These are phyloP conservation scores for Rhopalosiphum padi DNA, from an alignment of 1,140 invertebrate genomes.

Conservation along the genomic window DNA sequence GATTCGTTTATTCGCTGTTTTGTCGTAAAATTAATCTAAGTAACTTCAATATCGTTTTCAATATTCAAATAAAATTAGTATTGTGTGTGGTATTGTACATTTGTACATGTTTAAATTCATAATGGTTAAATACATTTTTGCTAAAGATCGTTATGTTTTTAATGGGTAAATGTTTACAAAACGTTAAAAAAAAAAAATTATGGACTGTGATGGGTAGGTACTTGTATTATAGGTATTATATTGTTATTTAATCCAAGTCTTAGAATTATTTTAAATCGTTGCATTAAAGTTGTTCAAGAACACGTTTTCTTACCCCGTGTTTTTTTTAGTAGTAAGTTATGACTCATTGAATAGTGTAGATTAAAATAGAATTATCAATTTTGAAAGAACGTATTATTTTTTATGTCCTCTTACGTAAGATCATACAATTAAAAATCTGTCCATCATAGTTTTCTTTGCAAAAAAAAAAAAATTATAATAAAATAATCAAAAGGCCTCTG, in stretches of 20 bases:
- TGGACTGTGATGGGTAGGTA: neutral
- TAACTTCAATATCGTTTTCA: neutral
- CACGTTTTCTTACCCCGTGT: neutral
- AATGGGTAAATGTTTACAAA: neutral
- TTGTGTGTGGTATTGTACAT: neutral
- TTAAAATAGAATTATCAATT: neutral
- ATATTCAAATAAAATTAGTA: neutral
- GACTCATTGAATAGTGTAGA: neutral
- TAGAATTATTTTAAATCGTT: neutral
- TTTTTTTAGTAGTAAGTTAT: neutral
- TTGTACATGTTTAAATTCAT: neutral
- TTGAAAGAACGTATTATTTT: neutral
- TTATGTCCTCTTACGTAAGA: neutral
- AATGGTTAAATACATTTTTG: no score
- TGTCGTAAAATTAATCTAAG: neutral
- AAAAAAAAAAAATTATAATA: neutral
- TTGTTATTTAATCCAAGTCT: neutral
- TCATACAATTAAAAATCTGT: neutral
- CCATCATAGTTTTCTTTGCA: neutral
- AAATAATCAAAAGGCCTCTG: neutral
- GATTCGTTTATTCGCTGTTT: neutral
- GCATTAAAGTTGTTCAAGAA: neutral
- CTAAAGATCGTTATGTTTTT: neutral
- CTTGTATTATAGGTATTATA: neutral
- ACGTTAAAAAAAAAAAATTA: neutral